phyloP scores from a whole-genome alignment of 2,888 invertebrate genomes.

The Drosophila nr. fundita region DNA sequence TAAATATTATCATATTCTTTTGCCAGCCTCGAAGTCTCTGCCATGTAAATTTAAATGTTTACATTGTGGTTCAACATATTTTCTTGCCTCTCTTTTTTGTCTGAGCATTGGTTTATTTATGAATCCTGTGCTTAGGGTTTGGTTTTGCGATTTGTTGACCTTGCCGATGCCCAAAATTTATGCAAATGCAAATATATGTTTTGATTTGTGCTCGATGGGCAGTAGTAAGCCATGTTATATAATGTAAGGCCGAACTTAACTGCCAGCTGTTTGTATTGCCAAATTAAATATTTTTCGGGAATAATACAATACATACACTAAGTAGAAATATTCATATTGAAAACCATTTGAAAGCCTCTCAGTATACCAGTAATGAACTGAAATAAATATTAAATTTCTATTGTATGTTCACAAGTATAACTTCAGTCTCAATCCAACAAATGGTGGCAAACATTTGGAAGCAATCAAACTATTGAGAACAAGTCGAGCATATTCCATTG shows the following conservation, averaged over 20 bases:
- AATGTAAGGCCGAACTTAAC: too few species aligned
- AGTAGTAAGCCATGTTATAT: neutral
- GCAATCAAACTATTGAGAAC: neutral
- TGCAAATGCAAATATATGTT: slow-evolving; percentile 55
- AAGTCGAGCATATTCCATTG: neutral
- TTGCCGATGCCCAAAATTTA: slow-evolving; percentile 48
- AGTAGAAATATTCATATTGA: neutral
- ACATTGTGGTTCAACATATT: slow-evolving; percentile 58
- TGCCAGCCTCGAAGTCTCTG: slow-evolving; percentile 14
- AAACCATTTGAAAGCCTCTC: neutral
- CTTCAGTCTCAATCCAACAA: neutral
- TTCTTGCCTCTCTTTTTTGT: slow-evolving; percentile 16
- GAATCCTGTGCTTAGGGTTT: slow-evolving; percentile 20
- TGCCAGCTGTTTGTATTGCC: neutral
- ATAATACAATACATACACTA: neutral
- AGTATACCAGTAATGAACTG: neutral
- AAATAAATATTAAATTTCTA: neutral
- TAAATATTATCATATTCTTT: slow-evolving; percentile 42
- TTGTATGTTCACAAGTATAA: neutral
- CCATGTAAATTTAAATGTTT: slow-evolving; percentile 59
- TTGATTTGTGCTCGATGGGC: slow-evolving; percentile 35
- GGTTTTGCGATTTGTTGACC: slow-evolving; percentile 17
- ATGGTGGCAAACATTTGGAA: neutral
- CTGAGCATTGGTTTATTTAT: slow-evolving; percentile 63
- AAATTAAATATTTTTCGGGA: neutral